Percentiles rank a stretch among this genome's conserved stretches.
Evolutionary conservation across 2,888 invertebrate genomes (phyloP).

Genomic region (Meteorus colon): DNA sequence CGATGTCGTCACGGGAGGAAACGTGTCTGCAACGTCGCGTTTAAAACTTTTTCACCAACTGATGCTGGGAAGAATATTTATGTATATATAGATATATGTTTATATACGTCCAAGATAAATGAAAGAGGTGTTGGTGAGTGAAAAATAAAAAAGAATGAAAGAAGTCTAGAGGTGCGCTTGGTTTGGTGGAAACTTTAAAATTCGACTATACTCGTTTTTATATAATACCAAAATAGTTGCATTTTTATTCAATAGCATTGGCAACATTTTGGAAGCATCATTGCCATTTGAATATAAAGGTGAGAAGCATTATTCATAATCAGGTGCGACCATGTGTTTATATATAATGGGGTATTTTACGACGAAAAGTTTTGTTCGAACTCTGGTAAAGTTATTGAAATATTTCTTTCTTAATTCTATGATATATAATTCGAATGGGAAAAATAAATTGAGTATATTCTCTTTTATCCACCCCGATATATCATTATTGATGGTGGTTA

Average conservation of each 20-base stretch:
- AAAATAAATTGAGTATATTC: too few species aligned
- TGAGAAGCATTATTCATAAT: neutral
- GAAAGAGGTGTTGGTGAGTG: neutral
- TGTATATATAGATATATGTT: conserved; percentile 27
- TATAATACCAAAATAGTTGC: neutral
- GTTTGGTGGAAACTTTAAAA: neutral
- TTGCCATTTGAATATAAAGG: neutral
- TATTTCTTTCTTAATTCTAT: too few species aligned
- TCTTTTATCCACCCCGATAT: too few species aligned
- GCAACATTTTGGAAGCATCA: neutral
- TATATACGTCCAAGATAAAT: conserved; percentile 21
- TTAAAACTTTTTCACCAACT: conserved; percentile 37
- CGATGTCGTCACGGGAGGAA: conserved; percentile 44
- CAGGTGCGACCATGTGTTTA: neutral
- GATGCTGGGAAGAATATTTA: neutral
- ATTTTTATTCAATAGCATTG: neutral
- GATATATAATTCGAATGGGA: too few species aligned
- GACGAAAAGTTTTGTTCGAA: too few species aligned
- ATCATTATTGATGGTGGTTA: too few species aligned
- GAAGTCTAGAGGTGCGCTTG: neutral
- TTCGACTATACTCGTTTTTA: neutral
- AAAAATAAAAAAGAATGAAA: neutral
- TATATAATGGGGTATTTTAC: neutral
- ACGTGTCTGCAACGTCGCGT: conserved; percentile 46
- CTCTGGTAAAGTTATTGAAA: too few species aligned